These are phyloP conservation scores for Anabas testudineus DNA, from an alignment of 2,797 vertebrate species.

Conservation along the genomic window DNA sequence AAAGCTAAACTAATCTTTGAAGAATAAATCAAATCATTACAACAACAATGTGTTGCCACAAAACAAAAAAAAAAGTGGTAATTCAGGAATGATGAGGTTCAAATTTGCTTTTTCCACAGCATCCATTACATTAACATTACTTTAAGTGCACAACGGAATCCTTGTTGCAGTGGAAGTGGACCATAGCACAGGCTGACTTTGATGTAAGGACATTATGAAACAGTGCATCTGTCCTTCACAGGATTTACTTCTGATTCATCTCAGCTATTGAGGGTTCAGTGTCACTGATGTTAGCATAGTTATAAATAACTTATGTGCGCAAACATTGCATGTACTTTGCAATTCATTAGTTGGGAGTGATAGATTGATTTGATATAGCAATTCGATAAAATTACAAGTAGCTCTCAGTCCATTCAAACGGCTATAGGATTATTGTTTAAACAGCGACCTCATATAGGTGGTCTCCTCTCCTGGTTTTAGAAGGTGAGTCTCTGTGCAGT, in stretches of 20 bases:
- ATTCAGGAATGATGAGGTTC: background rate
- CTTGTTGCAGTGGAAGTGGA: background rate
- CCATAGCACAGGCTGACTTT: slow-evolving; percentile 14
- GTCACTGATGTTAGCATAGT: slow-evolving; percentile 17
- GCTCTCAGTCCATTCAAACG: slow-evolving; percentile 23
- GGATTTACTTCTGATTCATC: slow-evolving; percentile 28
- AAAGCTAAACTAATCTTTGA: background rate
- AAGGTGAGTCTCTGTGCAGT: slow-evolving; percentile 30
- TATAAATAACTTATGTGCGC: slow-evolving; percentile 25
- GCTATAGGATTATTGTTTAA: slow-evolving; percentile 1
- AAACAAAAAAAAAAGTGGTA: background rate
- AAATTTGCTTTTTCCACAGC: slow-evolving; percentile 10
- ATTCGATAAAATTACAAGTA: slow-evolving; percentile 13
- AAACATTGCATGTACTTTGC: slow-evolving; percentile 21
- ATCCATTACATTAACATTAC: background rate
- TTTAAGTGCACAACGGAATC: background rate
- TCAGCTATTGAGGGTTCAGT: slow-evolving; percentile 15
- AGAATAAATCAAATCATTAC: background rate
- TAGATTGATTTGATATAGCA: slow-evolving; percentile 8
- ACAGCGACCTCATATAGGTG: slow-evolving; percentile 32
- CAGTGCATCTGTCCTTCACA: slow-evolving; percentile 35
- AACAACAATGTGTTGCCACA: slow-evolving; percentile 3
- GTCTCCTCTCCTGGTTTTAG: slow-evolving; percentile 38
- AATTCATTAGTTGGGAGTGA: slow-evolving; percentile 11
- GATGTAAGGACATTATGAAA: slow-evolving; percentile 27